Conservation (phyloP, 2,113 vertebrate genomes). For the Aplodontia rufa region DNA sequence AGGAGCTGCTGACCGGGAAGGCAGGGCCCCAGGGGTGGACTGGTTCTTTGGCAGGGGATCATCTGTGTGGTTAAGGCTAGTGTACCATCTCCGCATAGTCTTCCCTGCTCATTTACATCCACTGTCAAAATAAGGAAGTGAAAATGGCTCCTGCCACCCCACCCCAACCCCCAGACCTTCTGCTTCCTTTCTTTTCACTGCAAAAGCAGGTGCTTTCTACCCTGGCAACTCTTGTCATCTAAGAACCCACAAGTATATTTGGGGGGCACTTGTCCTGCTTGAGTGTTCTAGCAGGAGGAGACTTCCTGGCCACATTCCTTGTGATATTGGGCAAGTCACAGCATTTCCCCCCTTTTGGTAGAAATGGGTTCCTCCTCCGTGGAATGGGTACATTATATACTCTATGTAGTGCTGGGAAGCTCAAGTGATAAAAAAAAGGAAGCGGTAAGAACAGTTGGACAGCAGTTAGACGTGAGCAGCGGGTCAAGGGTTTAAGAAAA, state of each 20-base stretch:
- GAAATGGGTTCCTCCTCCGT: not conserved
- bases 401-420: not conserved
- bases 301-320: not conserved
- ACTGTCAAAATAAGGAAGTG: not conserved
- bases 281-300: not conserved
- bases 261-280: fast-evolving
- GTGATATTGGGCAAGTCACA: not conserved
- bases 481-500: too few relatives aligned
- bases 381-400: not conserved
- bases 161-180: fast-evolving
- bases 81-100: not conserved
- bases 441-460: not conserved
- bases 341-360: not conserved
- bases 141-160: not conserved
- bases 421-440: not conserved
- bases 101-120: not conserved
- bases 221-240: not conserved
- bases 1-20: not conserved
- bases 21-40: fast-evolving
- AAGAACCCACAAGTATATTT: too few relatives aligned
- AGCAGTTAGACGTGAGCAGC: too few relatives aligned
- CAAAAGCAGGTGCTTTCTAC: not conserved
- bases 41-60: not conserved
- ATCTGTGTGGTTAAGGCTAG: not conserved
- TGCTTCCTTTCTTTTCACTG: not conserved